Conservation (phyloP, 2,113 vertebrate genomes). For the Pedionomus torquatus region DNA sequence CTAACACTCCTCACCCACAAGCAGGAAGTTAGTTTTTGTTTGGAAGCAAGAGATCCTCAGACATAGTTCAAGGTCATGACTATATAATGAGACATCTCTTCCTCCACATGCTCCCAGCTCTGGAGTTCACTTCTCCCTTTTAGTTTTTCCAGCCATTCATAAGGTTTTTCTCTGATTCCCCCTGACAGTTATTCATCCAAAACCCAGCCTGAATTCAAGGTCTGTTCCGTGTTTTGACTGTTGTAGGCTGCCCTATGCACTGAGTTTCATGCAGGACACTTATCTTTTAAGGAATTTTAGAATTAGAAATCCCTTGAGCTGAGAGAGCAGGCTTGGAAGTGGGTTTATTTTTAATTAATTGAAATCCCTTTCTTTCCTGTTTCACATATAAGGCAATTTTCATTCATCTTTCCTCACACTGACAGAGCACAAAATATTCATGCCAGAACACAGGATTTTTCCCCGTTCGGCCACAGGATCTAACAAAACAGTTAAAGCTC, state of each 20-base stretch:
- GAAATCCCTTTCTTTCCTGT: neutral
- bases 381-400: neutral
- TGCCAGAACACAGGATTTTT: neutral
- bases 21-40: neutral
- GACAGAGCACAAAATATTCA: neutral
- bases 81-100: neutral
- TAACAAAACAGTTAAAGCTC: neutral
- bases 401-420: neutral
- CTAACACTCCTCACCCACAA: neutral
- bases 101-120: neutral
- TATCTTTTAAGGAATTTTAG: neutral
- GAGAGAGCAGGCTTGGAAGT: neutral
- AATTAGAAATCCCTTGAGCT: neutral
- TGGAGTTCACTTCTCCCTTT: neutral
- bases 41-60: neutral
- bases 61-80: neutral
- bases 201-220: neutral
- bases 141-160: neutral
- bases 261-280: neutral
- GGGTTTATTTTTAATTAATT: neutral
- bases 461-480: accelerated
- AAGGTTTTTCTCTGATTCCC: neutral
- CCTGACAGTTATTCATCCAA: neutral
- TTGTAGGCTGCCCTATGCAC: neutral
- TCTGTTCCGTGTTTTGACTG: neutral